These are phyloP conservation scores for Thamnaconus septentrionalis DNA, from an alignment of 2,113 vertebrate species.

Conservation along the genomic window DNA sequence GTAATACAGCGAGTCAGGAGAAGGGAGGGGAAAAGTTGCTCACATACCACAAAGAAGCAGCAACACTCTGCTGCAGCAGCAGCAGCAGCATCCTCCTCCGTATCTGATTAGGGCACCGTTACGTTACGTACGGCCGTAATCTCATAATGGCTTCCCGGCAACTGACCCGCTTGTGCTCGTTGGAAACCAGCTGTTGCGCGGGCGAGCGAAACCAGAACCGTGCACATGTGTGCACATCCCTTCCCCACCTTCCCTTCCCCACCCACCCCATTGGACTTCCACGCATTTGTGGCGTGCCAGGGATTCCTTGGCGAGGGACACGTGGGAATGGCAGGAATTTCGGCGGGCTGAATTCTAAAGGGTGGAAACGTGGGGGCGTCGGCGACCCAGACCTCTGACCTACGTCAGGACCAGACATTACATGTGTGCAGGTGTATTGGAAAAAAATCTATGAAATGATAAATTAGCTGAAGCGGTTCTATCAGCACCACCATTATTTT, in stretches of 20 bases:
- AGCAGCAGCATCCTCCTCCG: slow-evolving; percentile 17
- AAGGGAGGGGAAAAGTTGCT: slow-evolving; percentile 26
- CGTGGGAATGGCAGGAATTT: slow-evolving; percentile 62
- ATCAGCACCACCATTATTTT: background rate
- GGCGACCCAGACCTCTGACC: slow-evolving; percentile 33
- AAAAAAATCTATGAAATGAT: background rate
- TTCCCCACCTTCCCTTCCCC: slow-evolving; percentile 27
- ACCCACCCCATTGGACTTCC: slow-evolving; percentile 46
- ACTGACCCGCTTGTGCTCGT: slow-evolving; percentile 38
- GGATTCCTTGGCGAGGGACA: slow-evolving; percentile 57
- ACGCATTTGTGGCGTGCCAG: slow-evolving; percentile 57
- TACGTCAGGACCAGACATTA: slow-evolving; percentile 19
- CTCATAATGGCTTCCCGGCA: slow-evolving; percentile 46
- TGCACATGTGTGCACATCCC: slow-evolving; percentile 28
- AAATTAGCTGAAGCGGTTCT: background rate
- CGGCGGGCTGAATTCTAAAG: slow-evolving; percentile 40
- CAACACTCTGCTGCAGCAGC: too few species aligned
- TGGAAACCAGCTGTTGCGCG: slow-evolving; percentile 57
- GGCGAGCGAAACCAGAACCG: slow-evolving; percentile 55
- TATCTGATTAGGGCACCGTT: slow-evolving; percentile 40
- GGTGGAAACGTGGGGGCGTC: slow-evolving; percentile 41
- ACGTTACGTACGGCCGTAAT: slow-evolving; percentile 28
- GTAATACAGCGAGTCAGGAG: slow-evolving; percentile 35
- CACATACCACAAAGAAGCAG: slow-evolving; percentile 24
- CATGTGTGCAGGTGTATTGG: too few species aligned